Conservation (phyloP, 2,797 vertebrate genomes). For the Spondyliosoma cantharus region DNA sequence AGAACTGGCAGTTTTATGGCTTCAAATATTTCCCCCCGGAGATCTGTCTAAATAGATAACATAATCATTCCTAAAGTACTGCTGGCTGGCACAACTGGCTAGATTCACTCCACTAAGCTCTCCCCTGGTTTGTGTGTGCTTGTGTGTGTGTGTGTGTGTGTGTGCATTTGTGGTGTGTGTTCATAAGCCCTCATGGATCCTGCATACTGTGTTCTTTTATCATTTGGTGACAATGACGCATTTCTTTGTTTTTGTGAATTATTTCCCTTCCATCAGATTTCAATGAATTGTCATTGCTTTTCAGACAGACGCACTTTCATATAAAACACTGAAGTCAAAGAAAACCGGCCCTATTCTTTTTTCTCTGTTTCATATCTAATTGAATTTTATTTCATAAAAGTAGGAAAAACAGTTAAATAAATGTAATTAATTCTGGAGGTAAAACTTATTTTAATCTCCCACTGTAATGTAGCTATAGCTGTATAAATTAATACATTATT, state of each 20-base stretch:
- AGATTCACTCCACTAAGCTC: conserved; percentile 51
- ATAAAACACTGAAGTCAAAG: neutral
- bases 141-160: conserved; percentile 30
- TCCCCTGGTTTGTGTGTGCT: conserved; percentile 24
- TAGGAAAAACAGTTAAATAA: neutral
- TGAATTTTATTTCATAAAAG: neutral
- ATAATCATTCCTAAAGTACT: conserved; percentile 70
- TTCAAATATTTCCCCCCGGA: conserved; percentile 70
- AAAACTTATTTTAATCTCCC: neutral
- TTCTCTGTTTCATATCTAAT: neutral
- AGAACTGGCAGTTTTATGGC: conserved; percentile 72
- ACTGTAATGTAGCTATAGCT: neutral
- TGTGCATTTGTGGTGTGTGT: conserved; percentile 24
- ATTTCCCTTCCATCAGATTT: neutral
- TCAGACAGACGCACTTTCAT: no score
- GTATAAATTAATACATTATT: no score
- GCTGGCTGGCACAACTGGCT: conserved; percentile 59
- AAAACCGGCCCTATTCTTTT: neutral
- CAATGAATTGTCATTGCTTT: neutral
- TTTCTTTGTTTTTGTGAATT: no score
- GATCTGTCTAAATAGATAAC: conserved; percentile 77
- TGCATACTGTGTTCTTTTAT: conserved; percentile 17
- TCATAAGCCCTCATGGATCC: conserved; percentile 5
- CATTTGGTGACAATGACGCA: neutral
- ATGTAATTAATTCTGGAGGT: neutral